Evolutionary conservation across 2,888 invertebrate genomes (phyloP).

Genomic region (Abrostola triplasia): DNA sequence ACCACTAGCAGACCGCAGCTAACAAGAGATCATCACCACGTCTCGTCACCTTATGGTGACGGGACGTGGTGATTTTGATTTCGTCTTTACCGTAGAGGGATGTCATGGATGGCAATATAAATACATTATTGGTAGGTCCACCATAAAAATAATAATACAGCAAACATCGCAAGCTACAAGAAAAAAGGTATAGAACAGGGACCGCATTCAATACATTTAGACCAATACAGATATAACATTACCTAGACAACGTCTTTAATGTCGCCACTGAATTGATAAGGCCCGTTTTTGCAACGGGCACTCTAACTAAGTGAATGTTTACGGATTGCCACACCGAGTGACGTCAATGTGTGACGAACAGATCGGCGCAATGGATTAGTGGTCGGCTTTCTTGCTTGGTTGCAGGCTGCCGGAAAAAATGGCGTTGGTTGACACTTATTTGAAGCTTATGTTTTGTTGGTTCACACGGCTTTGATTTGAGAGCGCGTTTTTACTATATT

Average conservation of each 20-base stretch:
- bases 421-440: neutral
- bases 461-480: too few species aligned
- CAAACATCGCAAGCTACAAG: too few species aligned
- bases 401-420: neutral
- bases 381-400: neutral
- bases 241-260: slow-evolving; percentile 2
- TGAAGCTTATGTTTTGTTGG: too few species aligned
- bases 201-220: neutral
- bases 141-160: too few species aligned
- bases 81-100: too few species aligned
- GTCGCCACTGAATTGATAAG: slow-evolving; percentile 42
- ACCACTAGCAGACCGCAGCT: too few species aligned
- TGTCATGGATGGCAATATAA: too few species aligned
- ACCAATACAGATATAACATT: slow-evolving; percentile 6
- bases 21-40: too few species aligned
- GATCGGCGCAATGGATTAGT: neutral
- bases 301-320: slow-evolving; percentile 49
- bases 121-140: too few species aligned
- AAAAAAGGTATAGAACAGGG: neutral
- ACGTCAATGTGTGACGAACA: slow-evolving; percentile 25
- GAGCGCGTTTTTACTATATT: too few species aligned
- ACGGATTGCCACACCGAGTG: slow-evolving; percentile 27
- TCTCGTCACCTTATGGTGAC: too few species aligned
- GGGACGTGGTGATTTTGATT: too few species aligned
- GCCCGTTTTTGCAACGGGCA: slow-evolving; percentile 37